Evolutionary conservation across 2,888 invertebrate genomes (phyloP).

Genomic region (Parnassius apollo): DNA sequence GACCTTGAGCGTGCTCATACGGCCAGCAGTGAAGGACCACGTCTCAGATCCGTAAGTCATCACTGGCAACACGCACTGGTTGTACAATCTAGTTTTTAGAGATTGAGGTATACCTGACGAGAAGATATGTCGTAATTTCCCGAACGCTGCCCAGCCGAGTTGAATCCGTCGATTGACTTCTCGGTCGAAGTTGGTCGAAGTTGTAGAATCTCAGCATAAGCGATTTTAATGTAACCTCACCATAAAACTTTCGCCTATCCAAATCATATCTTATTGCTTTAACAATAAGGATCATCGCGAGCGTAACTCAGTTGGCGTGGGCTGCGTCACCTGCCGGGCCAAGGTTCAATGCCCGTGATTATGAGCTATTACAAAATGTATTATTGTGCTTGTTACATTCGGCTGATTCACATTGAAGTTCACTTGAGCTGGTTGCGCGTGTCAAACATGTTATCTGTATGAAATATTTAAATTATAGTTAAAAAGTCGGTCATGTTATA

Average conservation of each 20-base stretch:
- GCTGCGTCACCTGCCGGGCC: constrained; percentile 33
- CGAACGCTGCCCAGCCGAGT: too few species aligned
- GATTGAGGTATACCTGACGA: too few species aligned
- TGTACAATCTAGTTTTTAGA: too few species aligned
- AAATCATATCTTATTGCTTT: constrained; percentile 4
- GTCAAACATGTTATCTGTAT: background rate
- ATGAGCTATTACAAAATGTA: constrained; percentile 2
- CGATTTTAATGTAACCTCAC: constrained; percentile 6
- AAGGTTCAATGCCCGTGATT: constrained; percentile 36
- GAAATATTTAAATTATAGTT: too few species aligned
- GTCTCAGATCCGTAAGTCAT: too few species aligned
- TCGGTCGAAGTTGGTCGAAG: too few species aligned
- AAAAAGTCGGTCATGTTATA: constrained; percentile 1
- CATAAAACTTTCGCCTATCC: constrained; percentile 13
- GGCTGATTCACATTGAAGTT: constrained; percentile 3
- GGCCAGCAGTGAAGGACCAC: too few species aligned
- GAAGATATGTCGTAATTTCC: too few species aligned
- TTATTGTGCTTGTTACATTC: background rate
- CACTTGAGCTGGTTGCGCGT: background rate
- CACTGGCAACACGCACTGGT: too few species aligned
- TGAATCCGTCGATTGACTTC: too few species aligned
- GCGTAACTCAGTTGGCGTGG: constrained; percentile 8
- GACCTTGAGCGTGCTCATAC: too few species aligned
- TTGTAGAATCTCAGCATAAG: background rate
- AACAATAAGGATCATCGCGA: constrained; percentile 3